These are phyloP conservation scores for Ctenoplectra terminalis DNA, from an alignment of 1,140 invertebrate species.

Conservation along the genomic window DNA sequence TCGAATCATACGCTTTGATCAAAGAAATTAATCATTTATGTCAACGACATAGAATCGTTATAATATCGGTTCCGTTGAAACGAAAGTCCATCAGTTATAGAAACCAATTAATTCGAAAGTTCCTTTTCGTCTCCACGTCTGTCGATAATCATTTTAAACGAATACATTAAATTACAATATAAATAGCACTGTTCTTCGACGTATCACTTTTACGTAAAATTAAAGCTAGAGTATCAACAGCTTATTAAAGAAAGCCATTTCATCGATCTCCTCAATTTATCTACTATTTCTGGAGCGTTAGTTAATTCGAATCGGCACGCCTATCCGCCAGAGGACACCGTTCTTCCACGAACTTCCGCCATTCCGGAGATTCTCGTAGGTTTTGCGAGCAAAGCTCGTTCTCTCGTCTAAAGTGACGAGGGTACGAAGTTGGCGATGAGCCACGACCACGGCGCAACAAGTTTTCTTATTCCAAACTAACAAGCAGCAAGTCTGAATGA, in stretches of 20 bases:
- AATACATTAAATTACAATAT: too few relatives aligned
- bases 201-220: too few relatives aligned
- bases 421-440: constrained; percentile 71
- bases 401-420: constrained; percentile 38
- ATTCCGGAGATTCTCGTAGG: not conserved
- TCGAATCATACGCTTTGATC: too few relatives aligned
- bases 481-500: constrained; percentile 37
- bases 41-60: too few relatives aligned
- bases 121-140: too few relatives aligned
- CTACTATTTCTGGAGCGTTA: not conserved
- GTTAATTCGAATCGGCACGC: not conserved
- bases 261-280: not conserved
- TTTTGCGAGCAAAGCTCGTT: not conserved
- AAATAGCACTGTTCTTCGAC: too few relatives aligned
- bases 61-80: too few relatives aligned
- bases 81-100: too few relatives aligned
- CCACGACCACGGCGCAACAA: constrained; percentile 78
- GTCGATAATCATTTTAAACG: too few relatives aligned
- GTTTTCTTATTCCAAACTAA: constrained; percentile 78
- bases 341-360: not conserved
- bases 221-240: not conserved
- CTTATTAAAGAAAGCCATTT: not conserved
- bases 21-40: too few relatives aligned
- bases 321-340: too few relatives aligned
- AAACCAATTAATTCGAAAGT: too few relatives aligned